Percentiles rank a stretch among this genome's conserved stretches.
Evolutionary conservation across 2,113 vertebrate species (phyloP).

Genomic region (Cryptotis parvus): DNA sequence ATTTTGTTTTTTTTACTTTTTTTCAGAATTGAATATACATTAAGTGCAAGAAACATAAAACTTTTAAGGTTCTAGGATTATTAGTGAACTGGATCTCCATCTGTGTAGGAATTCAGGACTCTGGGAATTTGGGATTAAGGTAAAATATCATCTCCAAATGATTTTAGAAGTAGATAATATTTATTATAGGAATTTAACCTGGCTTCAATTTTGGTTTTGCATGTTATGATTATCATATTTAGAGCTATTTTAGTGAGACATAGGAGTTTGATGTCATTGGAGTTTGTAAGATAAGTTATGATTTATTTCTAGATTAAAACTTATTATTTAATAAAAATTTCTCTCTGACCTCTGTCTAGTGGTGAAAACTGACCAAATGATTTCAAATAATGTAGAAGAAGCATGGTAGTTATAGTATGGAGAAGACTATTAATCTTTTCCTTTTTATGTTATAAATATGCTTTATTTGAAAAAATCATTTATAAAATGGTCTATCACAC

Average conservation of each 20-base stretch:
- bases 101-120: not conserved
- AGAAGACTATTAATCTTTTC: not conserved
- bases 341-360: not conserved
- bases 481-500: not conserved
- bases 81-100: not conserved
- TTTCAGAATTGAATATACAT: not conserved
- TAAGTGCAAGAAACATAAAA: constrained; percentile 50
- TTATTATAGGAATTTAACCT: not conserved
- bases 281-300: not conserved
- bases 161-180: constrained; percentile 38
- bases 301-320: constrained; percentile 3
- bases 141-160: constrained; percentile 6
- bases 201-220: not conserved
- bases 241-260: not conserved
- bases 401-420: fast-evolving
- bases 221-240: not conserved
- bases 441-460: not conserved
- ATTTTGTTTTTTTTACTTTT: not conserved
- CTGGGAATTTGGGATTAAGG: not conserved
- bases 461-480: not conserved
- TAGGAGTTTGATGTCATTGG: not conserved
- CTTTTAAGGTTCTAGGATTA: not conserved
- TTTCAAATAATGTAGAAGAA: not conserved
- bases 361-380: not conserved
- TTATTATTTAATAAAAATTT: not conserved